Evolutionary conservation across 2,113 vertebrate species (phyloP).

Genomic region (Peromyscus leucopus): DNA sequence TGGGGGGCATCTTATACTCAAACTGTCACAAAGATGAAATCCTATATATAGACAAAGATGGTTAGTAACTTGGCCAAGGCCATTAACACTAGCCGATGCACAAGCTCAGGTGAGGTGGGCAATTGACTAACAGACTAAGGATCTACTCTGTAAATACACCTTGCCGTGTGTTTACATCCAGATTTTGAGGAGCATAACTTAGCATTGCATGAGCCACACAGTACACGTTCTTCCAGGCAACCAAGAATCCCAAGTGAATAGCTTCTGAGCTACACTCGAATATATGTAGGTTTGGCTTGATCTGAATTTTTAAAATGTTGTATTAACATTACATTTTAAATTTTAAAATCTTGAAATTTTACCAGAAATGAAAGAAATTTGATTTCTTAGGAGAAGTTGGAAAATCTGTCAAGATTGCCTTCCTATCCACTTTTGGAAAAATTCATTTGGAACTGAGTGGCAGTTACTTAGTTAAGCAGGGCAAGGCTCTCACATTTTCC

Average conservation of each 20-base stretch:
- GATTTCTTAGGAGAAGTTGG: background rate
- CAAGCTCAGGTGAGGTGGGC: background rate
- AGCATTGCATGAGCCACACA: background rate
- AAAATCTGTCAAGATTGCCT: background rate
- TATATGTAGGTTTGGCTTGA: background rate
- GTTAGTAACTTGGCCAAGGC: background rate
- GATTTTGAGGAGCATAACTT: background rate
- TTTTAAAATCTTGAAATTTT: slow-evolving; percentile 38
- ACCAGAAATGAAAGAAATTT: background rate
- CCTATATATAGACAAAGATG: background rate
- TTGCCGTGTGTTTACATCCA: accelerated
- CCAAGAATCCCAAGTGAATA: background rate
- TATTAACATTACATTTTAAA: background rate
- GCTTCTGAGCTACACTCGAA: background rate
- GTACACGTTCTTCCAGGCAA: background rate
- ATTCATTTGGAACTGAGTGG: background rate
- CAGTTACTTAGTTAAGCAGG: background rate
- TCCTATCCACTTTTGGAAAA: background rate
- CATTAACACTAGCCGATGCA: background rate
- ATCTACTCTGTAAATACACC: background rate
- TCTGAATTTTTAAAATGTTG: background rate
- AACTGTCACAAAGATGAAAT: background rate
- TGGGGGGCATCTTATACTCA: background rate
- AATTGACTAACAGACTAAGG: background rate
- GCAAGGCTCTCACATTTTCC: background rate